Evolutionary conservation across 1,140 invertebrate species (phyloP), one percentile per base, ranked within the genome.

Genomic region (Trachelipus rathkii): DNA sequence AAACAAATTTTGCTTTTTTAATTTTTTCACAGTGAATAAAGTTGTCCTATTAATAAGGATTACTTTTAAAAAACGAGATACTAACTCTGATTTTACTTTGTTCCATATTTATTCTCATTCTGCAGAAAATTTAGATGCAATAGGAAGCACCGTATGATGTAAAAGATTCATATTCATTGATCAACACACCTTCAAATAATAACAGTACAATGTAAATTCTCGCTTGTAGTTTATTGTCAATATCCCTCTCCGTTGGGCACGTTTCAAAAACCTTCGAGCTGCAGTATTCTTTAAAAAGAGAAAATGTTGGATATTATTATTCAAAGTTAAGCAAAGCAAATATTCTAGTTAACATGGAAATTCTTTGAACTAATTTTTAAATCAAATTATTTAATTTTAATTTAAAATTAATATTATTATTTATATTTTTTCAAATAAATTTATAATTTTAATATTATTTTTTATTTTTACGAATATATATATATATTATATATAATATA

Each of bases 51-150:
- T n/a, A n/a, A n/a, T n/a, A n/a, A n/a, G n/a, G n/a, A n/a, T n/a
- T n/a, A n/a, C n/a, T n/a, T n/a, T 33, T 33, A 33, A 33, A 33
- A 33, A 3, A 68, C 71, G 53, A 44, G 67, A 50, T 73, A 82
- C 81, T 85, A 83, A 87, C 88, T n/a, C 88, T 82, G 92, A 89
- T 80, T 90, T 89, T 13, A 95, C 89, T 84, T 94, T 93, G 83
- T 95, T 95, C 8, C 92, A 87, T 95, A 96, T 85, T 94, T 95
- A 82, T 95, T 97, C 21, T 94, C 93, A 44, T 93, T 92, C 84
- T 96, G 93, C n/a, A 85, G 95, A 98, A 0, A 92, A 91, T 84
- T 96, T 93, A 33, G 93, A 92, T n/a, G 84, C 96, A n/a, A 98
- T 69, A 97, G 89, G 82, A 91, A 89, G 81, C 9, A 87, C 83